These are phyloP conservation scores for Porites rus DNA, from an alignment of 92 coral and sea anemone species.

Conservation along the genomic window DNA sequence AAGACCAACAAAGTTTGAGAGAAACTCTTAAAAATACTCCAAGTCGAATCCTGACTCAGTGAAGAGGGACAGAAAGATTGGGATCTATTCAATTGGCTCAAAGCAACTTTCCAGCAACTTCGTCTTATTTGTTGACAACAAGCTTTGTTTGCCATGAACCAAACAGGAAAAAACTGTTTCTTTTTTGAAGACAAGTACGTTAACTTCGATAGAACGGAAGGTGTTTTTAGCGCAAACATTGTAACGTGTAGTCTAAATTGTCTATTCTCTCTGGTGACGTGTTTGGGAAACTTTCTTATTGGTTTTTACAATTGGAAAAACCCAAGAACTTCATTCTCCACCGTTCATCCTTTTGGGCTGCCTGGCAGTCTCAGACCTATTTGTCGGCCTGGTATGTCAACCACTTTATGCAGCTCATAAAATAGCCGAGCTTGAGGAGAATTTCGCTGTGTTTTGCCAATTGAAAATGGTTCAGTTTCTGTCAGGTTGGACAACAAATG, in stretches of 20 bases:
- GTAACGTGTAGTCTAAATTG: conserved; percentile 6
- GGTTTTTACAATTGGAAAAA: not conserved
- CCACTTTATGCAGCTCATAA: conserved; percentile 29
- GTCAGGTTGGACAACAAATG: conserved; percentile 34
- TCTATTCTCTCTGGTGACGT: conserved; percentile 25
- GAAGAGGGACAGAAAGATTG: not conserved
- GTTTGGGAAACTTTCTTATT: conserved; percentile 15
- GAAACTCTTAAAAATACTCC: too few relatives aligned
- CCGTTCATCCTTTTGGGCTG: conserved; percentile 41
- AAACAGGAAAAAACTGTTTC: not conserved
- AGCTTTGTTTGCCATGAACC: not conserved
- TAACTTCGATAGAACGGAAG: not conserved
- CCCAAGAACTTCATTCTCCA: conserved; percentile 9
- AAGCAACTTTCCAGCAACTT: not conserved
- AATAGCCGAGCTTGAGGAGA: conserved; percentile 8
- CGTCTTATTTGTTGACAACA: not conserved
- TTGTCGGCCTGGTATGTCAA: conserved; percentile 46
- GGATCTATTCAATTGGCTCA: not conserved
- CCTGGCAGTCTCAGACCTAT: conserved; percentile 36
- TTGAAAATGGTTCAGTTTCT: not conserved
- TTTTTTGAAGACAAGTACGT: not conserved
- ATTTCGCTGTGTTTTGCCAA: not conserved
- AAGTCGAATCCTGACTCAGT: too few relatives aligned
- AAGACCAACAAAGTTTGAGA: too few relatives aligned
- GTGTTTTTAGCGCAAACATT: not conserved